Base-by-base conservation (phyloP, 1,140 invertebrate species). In the Sinonovacula constricta region DNA sequence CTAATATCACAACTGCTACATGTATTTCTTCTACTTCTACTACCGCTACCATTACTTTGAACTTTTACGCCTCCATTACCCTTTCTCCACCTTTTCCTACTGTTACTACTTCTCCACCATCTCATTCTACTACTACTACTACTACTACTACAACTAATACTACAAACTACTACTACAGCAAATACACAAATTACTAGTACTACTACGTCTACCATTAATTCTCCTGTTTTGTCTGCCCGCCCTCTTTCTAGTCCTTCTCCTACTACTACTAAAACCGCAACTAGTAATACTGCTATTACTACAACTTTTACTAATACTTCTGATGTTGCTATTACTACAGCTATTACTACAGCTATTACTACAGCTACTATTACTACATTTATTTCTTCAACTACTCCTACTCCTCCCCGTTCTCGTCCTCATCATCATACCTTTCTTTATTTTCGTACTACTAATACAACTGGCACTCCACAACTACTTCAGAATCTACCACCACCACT, bases 181-280 rank as follows among this genome's bases (percentile, higher is more conserved):
- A 4, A 12, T 75, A 53, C 62, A 2, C 51, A 34, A 7, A 54
- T 49, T 1, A 36, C 30, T 39, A 49, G 14, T 33, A 75, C 36
- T 69, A 45, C 34, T 36, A 1, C n/a, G 30, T 67, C 34, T 75
- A 28, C 36, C 36, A 75, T 49, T 51, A 49, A 34, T 7, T 49
- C 51, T 69, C 2, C 60, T 3, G 36, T 3, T 66, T 36, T 22
- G 36, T 68, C 60, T 33, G 39, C 60, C 18, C 34, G 26, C 3
- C 67, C 60, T 68, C 36, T 0, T 36, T 68, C 70, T 2, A 67
- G 26, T 68, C 0, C 0, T 3, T 33, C 30, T 39, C 10, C 60
- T 68, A 69, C 60, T 14, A 74, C 70, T 36, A 74, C 70, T 74
- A 74, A 1, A 22, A 67, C 59, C 49, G 67, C 70, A 14, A 74